Evolutionary conservation across 2,797 vertebrate species (phyloP), one percentile per base, ranked within the genome.

Genomic region (Galaxias olidus): DNA sequence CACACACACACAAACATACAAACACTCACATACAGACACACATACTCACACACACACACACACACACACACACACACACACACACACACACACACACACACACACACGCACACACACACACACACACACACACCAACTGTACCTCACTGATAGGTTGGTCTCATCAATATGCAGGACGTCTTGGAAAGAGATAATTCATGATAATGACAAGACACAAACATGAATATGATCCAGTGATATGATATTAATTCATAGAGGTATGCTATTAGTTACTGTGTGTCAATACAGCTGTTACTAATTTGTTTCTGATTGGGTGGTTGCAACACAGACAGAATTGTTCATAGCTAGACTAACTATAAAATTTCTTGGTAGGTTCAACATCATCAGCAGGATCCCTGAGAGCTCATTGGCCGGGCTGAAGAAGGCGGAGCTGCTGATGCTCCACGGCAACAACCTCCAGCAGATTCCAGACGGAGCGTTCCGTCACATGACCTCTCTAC

Each of bases 371-470:
- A 98, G 97, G 80, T 99, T 97, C 78, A 99, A 99, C 79, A 96
- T 93, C 75, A 99, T 98, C 79, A 92, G 88, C 75, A 84, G 87
- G 48, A 77, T 99, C 75, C 81, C 90, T 0, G 89, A 91, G 47
- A 87, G 71, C 18, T 95, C 95, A 3, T 91, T 99, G 66, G 72
- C 84, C 4, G 95, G 94, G 44, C 86, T 98, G 49, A 84, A 68
- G 58, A 94, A 85, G 74, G 77, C 93, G 71, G 95, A 98, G 80
- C 91, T 99, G 14, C 93, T 99, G 1, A 94, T 98, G 95, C 89
- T 98, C 61, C 97, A 99, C 55, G 94, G 97, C 60, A 99, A 98
- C 74, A 91, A 95, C 69, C 91, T 99, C 59, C 91, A 93, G 52
- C 86, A 86, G 47, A 91, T 99, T 75, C 93, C 93, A 0, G 89